phyloP scores from a whole-genome alignment of 2,113 vertebrate species.

The Burhinus oedicnemus region DNA sequence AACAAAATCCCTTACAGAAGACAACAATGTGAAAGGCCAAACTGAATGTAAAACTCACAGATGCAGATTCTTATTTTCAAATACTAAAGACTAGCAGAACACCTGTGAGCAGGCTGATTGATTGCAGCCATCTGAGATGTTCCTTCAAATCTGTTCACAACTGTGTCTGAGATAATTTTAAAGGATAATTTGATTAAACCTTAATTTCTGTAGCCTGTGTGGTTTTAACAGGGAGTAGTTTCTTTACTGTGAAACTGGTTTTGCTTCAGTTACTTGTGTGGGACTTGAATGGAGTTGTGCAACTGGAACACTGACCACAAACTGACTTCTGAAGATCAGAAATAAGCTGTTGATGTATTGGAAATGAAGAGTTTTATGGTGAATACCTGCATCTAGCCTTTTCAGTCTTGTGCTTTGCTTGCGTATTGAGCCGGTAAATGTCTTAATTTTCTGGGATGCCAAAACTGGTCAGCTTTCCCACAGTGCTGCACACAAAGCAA shows the following conservation, averaged over 20 bases:
- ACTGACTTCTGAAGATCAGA: background rate
- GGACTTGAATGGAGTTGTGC: background rate
- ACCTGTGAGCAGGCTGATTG: background rate
- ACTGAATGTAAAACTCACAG: background rate
- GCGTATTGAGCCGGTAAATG: background rate
- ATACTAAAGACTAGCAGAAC: background rate
- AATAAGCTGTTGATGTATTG: background rate
- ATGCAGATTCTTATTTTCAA: background rate
- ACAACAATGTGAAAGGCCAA: background rate
- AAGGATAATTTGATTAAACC: background rate
- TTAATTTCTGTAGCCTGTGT: background rate
- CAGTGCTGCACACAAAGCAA: slow-evolving; percentile 77
- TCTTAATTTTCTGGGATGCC: background rate
- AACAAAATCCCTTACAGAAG: background rate
- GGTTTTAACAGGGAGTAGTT: background rate
- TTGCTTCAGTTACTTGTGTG: background rate
- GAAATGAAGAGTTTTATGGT: background rate
- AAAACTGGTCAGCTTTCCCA: background rate
- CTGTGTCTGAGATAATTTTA: background rate
- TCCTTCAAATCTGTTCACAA: background rate
- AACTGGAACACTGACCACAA: background rate
- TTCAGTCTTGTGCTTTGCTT: background rate
- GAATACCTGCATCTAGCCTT: background rate
- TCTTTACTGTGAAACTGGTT: background rate
- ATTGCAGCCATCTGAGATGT: background rate